Percentiles rank a stretch among this genome's conserved stretches.
phyloP scores from a whole-genome alignment of 2,113 vertebrate genomes.

The Hippocampus barbouri region DNA sequence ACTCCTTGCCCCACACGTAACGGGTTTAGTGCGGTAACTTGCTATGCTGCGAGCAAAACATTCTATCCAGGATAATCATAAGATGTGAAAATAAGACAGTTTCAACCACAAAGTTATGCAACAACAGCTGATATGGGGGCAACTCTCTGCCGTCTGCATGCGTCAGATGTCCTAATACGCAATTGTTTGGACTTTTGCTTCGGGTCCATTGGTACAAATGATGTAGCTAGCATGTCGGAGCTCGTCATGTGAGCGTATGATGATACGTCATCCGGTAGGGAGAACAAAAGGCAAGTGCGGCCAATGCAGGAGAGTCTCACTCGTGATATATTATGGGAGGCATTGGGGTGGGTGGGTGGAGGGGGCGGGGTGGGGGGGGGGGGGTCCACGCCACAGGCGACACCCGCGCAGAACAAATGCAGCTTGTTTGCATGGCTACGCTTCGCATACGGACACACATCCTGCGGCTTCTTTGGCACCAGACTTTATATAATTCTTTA shows the following conservation, averaged over 20 bases:
- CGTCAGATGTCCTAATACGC: neutral
- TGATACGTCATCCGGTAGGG: neutral
- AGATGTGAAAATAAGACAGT: neutral
- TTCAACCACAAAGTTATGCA: neutral
- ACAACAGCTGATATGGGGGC: neutral
- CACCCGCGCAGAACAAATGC: slow-evolving; percentile 64
- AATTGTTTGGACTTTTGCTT: neutral
- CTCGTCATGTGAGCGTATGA: neutral
- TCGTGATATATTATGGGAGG: slow-evolving; percentile 42
- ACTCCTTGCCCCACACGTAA: neutral
- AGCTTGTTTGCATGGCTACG: slow-evolving; percentile 55
- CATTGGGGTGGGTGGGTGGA: too few relatives aligned
- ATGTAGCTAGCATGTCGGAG: neutral
- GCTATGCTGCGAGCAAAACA: neutral
- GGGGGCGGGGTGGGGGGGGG: too few relatives aligned
- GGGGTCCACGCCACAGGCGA: slow-evolving; percentile 66
- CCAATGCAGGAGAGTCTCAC: slow-evolving; percentile 49
- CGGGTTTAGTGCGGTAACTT: neutral
- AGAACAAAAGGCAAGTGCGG: slow-evolving; percentile 11
- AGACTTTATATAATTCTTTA: neutral
- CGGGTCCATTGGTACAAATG: slow-evolving; percentile 1
- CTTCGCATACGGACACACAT: slow-evolving; percentile 11
- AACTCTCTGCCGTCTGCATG: neutral
- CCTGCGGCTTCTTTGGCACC: neutral
- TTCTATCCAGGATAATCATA: neutral